phyloP scores from a whole-genome alignment of 1,140 invertebrate genomes.

The Drosophila ambigua region DNA sequence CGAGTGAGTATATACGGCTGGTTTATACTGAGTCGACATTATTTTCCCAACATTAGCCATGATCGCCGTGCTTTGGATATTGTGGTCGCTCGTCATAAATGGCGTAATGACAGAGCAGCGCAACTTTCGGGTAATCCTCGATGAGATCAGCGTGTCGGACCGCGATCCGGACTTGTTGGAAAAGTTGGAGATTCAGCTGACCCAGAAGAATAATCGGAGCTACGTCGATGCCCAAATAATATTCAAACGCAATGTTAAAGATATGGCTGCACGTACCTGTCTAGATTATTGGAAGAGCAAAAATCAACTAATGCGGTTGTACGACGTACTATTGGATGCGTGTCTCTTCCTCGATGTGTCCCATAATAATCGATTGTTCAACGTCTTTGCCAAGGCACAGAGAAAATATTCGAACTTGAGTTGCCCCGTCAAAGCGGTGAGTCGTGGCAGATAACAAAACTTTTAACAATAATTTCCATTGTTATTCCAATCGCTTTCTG shows the following conservation, averaged over 20 bases:
- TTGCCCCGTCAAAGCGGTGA: slow-evolving; percentile 29
- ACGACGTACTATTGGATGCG: slow-evolving; percentile 5
- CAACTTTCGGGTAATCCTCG: slow-evolving; percentile 40
- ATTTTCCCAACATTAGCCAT: slow-evolving; percentile 9
- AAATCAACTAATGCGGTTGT: slow-evolving; percentile 14
- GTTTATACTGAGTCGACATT: background rate
- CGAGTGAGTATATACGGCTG: too few species aligned
- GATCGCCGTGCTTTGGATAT: slow-evolving; percentile 18
- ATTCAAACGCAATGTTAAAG: slow-evolving; percentile 15
- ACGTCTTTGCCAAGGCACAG: slow-evolving; percentile 8
- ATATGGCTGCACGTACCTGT: slow-evolving; percentile 1
- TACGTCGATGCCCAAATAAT: slow-evolving; percentile 23
- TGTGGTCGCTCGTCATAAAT: slow-evolving; percentile 2
- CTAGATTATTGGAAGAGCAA: slow-evolving; percentile 17
- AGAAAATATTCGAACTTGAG: background rate
- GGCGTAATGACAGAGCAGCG: slow-evolving; percentile 6
- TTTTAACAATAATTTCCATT: too few species aligned
- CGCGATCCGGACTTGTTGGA: slow-evolving; percentile 37
- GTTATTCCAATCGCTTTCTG: background rate
- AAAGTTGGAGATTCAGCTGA: background rate
- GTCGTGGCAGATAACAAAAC: background rate
- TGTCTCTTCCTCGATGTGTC: slow-evolving; percentile 21
- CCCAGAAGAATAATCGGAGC: slow-evolving; percentile 31
- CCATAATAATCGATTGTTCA: slow-evolving; percentile 34
- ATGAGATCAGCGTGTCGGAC: slow-evolving; percentile 16